Conservation (phyloP, 2,888 invertebrate genomes). For the Leistus spinibarbis region DNA sequence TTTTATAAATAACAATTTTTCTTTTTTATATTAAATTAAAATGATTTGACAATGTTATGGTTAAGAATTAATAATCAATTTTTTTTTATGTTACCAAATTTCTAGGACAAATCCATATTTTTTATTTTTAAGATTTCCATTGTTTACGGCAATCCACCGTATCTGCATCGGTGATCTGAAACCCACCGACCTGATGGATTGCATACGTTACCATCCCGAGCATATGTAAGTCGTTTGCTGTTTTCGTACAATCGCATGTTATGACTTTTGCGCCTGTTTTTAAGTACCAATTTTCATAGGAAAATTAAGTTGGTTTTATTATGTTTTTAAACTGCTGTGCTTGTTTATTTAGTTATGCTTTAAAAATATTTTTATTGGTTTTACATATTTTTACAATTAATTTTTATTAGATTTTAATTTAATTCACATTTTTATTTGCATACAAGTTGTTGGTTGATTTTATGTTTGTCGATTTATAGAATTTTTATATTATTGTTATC, state of each 20-base stretch:
- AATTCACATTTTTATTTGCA: background rate
- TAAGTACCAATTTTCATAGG: background rate
- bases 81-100: too few species aligned
- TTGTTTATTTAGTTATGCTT: background rate
- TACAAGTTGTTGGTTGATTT: background rate
- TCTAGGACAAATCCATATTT: too few species aligned
- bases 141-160: constrained; percentile 93
- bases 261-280: background rate
- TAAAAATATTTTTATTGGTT: background rate
- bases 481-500: background rate
- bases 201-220: constrained; percentile 93
- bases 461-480: background rate
- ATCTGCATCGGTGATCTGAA: constrained; percentile 86
- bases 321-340: background rate
- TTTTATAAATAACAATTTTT: too few species aligned
- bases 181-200: constrained; percentile 83
- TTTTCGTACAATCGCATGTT: background rate
- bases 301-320: background rate
- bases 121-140: constrained; percentile 95
- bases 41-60: too few species aligned
- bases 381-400: too few species aligned
- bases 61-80: too few species aligned
- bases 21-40: too few species aligned
- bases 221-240: constrained; percentile 81
- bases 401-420: background rate